A percentile compares a stretch with the other conserved stretches of the same genome.
phyloP scores from a whole-genome alignment of 2,888 invertebrate genomes.

The Coelinius sp. region DNA sequence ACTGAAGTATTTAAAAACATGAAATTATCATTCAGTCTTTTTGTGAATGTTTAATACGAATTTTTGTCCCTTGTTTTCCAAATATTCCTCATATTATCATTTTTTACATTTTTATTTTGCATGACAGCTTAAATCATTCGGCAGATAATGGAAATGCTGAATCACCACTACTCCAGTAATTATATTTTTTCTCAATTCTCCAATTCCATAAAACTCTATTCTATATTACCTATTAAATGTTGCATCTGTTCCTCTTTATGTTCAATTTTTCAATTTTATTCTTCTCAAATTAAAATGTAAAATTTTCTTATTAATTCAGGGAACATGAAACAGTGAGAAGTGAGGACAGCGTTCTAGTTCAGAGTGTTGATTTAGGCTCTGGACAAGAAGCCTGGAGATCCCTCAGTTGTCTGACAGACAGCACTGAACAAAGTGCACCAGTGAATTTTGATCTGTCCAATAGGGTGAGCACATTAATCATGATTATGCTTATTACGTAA shows the following conservation, averaged over 20 bases:
- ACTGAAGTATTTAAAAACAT: neutral
- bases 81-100: conserved; percentile 21
- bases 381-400: conserved; percentile 84
- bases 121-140: conserved; percentile 54
- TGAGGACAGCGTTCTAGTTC: conserved; percentile 71
- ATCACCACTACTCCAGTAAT: conserved; percentile 53
- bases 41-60: neutral
- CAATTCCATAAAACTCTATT: no score
- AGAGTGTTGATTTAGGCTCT: conserved; percentile 71
- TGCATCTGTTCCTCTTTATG: neutral
- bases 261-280: neutral
- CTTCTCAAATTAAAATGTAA: neutral
- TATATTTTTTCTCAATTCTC: conserved; percentile 39
- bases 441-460: conserved; percentile 95
- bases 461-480: conserved; percentile 77
- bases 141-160: conserved; percentile 47
- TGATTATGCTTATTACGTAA: no score
- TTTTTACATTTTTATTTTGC: conserved; percentile 43
- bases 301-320: conserved; percentile 44
- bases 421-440: conserved; percentile 92
- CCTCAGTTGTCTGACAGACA: conserved; percentile 88
- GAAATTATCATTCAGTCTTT: neutral
- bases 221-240: no score
- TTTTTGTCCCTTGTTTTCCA: neutral
- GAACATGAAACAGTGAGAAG: conserved; percentile 64